Percentiles rank a stretch among this genome's conserved stretches.
phyloP scores from a whole-genome alignment of 2,888 invertebrate genomes.

The Meta bourneti region DNA sequence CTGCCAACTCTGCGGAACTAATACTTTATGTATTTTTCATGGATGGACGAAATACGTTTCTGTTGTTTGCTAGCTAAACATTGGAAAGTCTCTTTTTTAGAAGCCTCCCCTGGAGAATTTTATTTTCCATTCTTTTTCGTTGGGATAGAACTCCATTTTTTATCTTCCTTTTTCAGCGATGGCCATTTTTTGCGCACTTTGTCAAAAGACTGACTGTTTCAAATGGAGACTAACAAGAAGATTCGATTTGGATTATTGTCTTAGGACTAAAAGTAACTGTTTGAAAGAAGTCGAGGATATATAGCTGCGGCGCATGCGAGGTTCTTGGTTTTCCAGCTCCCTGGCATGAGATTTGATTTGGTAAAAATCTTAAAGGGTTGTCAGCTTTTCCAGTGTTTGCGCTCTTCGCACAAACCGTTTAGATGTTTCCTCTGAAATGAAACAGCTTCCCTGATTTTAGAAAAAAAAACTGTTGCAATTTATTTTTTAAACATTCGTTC shows the following conservation, averaged over 20 bases:
- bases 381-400: too few relatives aligned
- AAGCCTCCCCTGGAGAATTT: not conserved
- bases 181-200: not conserved
- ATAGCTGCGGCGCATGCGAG: too few relatives aligned
- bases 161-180: not conserved
- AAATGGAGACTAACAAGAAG: not conserved
- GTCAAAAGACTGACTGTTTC: not conserved
- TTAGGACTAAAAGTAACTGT: not conserved
- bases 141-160: not conserved
- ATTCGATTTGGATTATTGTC: not conserved
- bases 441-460: too few relatives aligned
- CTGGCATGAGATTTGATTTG: too few relatives aligned
- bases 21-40: constrained; percentile 24
- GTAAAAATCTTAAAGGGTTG: too few relatives aligned
- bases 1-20: not conserved
- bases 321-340: too few relatives aligned
- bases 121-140: not conserved
- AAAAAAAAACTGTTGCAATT: too few relatives aligned
- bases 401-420: too few relatives aligned
- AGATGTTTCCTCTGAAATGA: too few relatives aligned
- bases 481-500: too few relatives aligned
- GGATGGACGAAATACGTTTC: not conserved
- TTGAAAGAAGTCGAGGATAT: too few relatives aligned
- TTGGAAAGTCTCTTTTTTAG: not conserved
- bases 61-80: constrained; percentile 9